These are phyloP conservation scores for Phalangium opilio DNA, from an alignment of 2,888 invertebrate species.

Conservation along the genomic window DNA sequence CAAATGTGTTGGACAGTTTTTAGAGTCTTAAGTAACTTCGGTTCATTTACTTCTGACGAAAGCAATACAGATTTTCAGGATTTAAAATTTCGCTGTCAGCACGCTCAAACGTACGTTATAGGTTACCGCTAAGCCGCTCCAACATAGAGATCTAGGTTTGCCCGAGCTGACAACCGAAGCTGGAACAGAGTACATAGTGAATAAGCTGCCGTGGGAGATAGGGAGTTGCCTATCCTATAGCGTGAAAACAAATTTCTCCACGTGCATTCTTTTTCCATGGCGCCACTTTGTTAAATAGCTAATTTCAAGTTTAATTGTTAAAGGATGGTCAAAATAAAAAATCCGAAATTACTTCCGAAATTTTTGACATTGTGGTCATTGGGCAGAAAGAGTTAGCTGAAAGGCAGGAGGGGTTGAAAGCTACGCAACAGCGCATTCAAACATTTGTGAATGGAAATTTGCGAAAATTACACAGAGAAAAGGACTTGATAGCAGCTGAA, in stretches of 20 bases:
- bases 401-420: conserved; percentile 35
- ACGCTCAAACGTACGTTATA: no score
- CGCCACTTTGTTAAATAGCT: conserved; percentile 28
- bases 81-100: no score
- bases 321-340: conserved; percentile 37
- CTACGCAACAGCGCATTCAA: conserved; percentile 32
- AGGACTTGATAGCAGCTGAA: conserved; percentile 1
- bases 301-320: conserved; percentile 7
- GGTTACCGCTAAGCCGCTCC: no score
- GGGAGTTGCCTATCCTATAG: no score
- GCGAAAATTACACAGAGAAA: conserved; percentile 1
- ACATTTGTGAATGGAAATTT: conserved; percentile 38
- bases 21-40: no score
- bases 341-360: conserved; percentile 33
- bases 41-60: no score
- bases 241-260: no score
- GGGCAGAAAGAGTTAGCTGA: conserved; percentile 37
- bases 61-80: no score
- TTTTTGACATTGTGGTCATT: conserved; percentile 32
- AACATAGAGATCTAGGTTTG: no score
- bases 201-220: no score
- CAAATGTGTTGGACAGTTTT: no score
- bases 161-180: conserved; percentile 44
- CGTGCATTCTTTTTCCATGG: conserved; percentile 41
- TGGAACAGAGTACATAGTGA: conserved; percentile 47